Percentiles rank a stretch among this genome's conserved stretches.
Conservation (phyloP, 2,113 vertebrate genomes). For the Haemorhous mexicanus region DNA sequence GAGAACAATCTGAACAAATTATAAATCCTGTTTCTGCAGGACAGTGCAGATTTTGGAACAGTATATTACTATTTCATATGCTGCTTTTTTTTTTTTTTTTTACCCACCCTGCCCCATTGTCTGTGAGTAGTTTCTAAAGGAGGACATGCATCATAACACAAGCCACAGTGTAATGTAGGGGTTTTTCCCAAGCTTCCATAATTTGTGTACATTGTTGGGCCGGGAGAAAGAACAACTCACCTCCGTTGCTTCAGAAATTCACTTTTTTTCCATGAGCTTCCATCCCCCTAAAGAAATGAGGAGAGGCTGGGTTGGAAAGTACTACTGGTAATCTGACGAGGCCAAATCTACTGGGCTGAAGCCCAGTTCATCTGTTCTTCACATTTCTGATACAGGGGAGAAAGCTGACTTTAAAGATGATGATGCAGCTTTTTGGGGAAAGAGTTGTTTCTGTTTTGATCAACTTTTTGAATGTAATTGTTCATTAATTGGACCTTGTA, state of each 20-base stretch:
- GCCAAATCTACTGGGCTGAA: conserved; percentile 24
- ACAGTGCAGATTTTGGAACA: conserved; percentile 68
- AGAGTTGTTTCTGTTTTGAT: conserved; percentile 43
- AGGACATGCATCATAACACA: conserved; percentile 53
- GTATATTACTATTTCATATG: conserved; percentile 66
- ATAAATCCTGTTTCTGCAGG: conserved; percentile 72
- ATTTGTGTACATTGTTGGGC: conserved; percentile 2
- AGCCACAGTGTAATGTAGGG: background rate
- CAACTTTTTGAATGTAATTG: conserved; percentile 76
- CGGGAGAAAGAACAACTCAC: background rate
- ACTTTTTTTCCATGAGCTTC: conserved; percentile 28
- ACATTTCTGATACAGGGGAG: background rate
- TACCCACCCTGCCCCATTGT: background rate
- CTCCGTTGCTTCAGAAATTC: background rate
- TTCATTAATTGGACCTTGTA: conserved; percentile 52
- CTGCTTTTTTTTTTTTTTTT: conserved; percentile 68
- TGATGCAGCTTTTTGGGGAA: background rate
- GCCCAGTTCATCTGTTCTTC: background rate
- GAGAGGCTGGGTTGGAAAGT: conserved; percentile 28
- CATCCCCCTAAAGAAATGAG: conserved; percentile 3
- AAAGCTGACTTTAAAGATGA: conserved; percentile 19
- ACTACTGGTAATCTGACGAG: background rate
- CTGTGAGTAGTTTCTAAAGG: conserved; percentile 47
- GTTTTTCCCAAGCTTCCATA: conserved; percentile 7
- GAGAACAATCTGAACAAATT: conserved; percentile 63